A percentile compares a stretch with the other conserved stretches of the same genome.
Conservation (phyloP, 2,888 invertebrate species). For the Phyto melanocephala region DNA sequence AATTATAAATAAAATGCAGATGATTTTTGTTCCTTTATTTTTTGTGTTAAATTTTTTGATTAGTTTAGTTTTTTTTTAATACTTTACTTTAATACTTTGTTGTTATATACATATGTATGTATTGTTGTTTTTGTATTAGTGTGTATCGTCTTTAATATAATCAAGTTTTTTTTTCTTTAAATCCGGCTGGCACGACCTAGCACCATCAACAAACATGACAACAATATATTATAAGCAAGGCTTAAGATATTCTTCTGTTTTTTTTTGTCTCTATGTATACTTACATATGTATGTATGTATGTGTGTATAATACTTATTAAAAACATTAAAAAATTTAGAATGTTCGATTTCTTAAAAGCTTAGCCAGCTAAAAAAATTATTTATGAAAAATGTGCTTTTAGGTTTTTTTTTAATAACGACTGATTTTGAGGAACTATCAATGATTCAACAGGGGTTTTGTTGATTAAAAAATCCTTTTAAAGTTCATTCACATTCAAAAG, state of each 20-base stretch:
- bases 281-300: no score
- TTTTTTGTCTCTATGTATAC: neutral
- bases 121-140: slow-evolving; percentile 9
- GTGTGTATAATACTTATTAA: neutral
- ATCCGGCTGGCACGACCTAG: slow-evolving; percentile 75
- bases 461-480: slow-evolving; percentile 68
- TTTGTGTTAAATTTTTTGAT: neutral
- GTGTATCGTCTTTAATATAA: slow-evolving; percentile 24
- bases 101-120: neutral
- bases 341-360: neutral
- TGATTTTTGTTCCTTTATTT: neutral
- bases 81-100: neutral
- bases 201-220: slow-evolving; percentile 64
- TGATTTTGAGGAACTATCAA: slow-evolving; percentile 40
- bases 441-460: slow-evolving; percentile 34
- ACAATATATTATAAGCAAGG: slow-evolving; percentile 39
- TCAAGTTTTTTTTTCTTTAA: slow-evolving; percentile 56
- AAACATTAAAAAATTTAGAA: slow-evolving; percentile 24
- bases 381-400: slow-evolving; percentile 13
- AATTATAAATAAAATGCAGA: neutral
- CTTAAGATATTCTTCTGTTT: slow-evolving; percentile 15
- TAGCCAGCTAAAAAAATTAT: slow-evolving; percentile 16
- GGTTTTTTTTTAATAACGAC: neutral
- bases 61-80: neutral
- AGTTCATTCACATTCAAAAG: slow-evolving; percentile 73